Percentiles rank a stretch among this genome's conserved stretches.
These are phyloP conservation scores for Eupristina koningsbergeri DNA, from an alignment of 1,140 invertebrate species.

Conservation along the genomic window DNA sequence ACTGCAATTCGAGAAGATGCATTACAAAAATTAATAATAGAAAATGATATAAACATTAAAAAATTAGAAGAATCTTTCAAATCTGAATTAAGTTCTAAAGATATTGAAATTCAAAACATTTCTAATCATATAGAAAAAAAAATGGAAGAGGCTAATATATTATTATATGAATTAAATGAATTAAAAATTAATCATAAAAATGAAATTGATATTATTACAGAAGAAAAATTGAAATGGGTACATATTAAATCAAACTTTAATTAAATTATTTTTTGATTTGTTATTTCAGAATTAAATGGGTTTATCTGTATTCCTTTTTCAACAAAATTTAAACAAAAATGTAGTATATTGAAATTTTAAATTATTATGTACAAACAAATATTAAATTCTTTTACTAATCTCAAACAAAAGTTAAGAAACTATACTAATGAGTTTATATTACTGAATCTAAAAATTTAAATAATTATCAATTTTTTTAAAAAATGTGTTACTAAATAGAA, in stretches of 20 bases:
- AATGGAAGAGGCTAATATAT: conserved; percentile 72
- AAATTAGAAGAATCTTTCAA: conserved; percentile 67
- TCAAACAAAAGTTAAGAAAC: too few relatives aligned
- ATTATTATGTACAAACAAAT: too few relatives aligned
- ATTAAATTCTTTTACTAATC: too few relatives aligned
- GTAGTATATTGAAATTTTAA: too few relatives aligned
- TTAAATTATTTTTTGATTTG: not conserved
- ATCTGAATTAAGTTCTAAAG: conserved; percentile 72
- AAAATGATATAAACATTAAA: conserved; percentile 73
- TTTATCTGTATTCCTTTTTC: too few relatives aligned
- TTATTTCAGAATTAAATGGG: not conserved
- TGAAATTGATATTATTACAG: conserved; percentile 57
- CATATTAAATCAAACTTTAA: not conserved
- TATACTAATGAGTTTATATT: too few relatives aligned
- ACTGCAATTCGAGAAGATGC: conserved; percentile 53
- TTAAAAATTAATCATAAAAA: conserved; percentile 57
- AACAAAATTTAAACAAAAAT: too few relatives aligned
- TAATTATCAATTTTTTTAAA: too few relatives aligned
- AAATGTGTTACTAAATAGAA: too few relatives aligned
- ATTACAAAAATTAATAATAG: conserved; percentile 61
- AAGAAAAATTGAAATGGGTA: not conserved
- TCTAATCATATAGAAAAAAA: conserved; percentile 66
- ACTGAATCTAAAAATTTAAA: too few relatives aligned
- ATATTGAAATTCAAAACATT: conserved; percentile 67
- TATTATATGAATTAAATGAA: conserved; percentile 65